Conservation (phyloP, 2,888 invertebrate genomes). For the Holacanthella duospinosa region DNA sequence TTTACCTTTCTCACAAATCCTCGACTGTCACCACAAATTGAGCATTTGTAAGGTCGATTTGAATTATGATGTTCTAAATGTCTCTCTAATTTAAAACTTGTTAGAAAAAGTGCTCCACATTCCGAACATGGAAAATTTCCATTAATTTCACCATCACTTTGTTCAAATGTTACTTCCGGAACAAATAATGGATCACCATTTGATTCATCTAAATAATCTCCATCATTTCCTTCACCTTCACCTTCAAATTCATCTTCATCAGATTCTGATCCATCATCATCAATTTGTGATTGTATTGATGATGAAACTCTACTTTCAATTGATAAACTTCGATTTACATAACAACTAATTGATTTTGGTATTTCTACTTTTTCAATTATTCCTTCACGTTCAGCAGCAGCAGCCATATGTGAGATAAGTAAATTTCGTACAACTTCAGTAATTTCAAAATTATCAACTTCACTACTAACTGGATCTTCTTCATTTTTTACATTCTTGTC, state of each 20-base stretch:
- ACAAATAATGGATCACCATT: not conserved
- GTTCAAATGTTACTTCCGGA: not conserved
- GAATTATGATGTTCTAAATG: conserved; percentile 20
- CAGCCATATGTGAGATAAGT: not conserved
- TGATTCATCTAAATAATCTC: no score
- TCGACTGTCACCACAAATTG: conserved; percentile 27
- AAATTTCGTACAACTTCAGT: not conserved
- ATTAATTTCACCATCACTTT: not conserved
- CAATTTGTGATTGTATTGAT: not conserved
- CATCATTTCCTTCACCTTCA: not conserved
- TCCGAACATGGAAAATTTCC: conserved; percentile 23
- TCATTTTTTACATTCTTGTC: no score
- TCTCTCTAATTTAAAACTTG: conserved; percentile 22
- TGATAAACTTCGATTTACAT: not conserved
- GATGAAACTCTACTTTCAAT: not conserved
- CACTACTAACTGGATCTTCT: no score
- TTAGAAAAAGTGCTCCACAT: conserved; percentile 29
- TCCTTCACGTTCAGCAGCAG: not conserved
- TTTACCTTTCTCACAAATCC: conserved; percentile 3
- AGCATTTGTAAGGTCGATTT: conserved; percentile 31
- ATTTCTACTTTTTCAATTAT: no score
- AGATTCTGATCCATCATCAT: not conserved
- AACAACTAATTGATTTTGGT: not conserved
- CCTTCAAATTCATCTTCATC: conserved; percentile 1
- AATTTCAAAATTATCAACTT: not conserved